These are phyloP conservation scores for Formica selysi DNA, from an alignment of 1,140 invertebrate species.

Conservation along the genomic window DNA sequence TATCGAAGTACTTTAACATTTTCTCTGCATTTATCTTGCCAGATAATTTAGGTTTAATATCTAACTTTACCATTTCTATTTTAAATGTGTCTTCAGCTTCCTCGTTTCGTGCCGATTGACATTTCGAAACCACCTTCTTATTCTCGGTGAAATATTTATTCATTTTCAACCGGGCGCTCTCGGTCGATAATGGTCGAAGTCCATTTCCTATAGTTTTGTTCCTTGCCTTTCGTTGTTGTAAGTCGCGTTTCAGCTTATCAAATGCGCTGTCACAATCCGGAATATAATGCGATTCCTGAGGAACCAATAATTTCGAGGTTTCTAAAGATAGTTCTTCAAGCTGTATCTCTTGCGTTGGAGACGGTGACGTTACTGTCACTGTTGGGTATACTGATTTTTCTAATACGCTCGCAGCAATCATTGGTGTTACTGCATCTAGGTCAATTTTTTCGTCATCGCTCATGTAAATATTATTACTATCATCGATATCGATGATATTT, in stretches of 20 bases:
- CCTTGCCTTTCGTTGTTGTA: conserved; percentile 79
- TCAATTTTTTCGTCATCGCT: conserved; percentile 10
- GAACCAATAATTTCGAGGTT: conserved; percentile 64
- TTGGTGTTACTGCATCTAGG: not conserved
- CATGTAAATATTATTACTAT: not conserved
- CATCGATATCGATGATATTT: not conserved
- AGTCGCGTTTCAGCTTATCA: conserved; percentile 80
- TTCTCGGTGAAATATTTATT: conserved; percentile 79
- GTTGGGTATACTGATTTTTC: conserved; percentile 30
- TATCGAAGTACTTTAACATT: conserved; percentile 82
- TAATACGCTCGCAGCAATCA: not conserved
- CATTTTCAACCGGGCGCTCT: conserved; percentile 81
- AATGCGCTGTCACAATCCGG: conserved; percentile 68
- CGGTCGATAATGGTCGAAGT: conserved; percentile 80
- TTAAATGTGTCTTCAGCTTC: conserved; percentile 25
- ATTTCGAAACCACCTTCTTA: conserved; percentile 33
- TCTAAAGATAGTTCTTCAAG: conserved; percentile 60
- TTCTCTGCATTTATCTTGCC: conserved; percentile 80
- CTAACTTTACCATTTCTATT: conserved; percentile 71
- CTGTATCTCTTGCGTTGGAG: conserved; percentile 78
- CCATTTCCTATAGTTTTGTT: conserved; percentile 76
- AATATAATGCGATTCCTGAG: conserved; percentile 56
- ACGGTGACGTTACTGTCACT: conserved; percentile 79
- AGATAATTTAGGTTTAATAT: conserved; percentile 80
- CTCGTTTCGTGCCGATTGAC: not conserved